A percentile compares a stretch with the other conserved stretches of the same genome.
Evolutionary conservation across 2,888 invertebrate species (phyloP).

Genomic region (Orgyia antiqua): DNA sequence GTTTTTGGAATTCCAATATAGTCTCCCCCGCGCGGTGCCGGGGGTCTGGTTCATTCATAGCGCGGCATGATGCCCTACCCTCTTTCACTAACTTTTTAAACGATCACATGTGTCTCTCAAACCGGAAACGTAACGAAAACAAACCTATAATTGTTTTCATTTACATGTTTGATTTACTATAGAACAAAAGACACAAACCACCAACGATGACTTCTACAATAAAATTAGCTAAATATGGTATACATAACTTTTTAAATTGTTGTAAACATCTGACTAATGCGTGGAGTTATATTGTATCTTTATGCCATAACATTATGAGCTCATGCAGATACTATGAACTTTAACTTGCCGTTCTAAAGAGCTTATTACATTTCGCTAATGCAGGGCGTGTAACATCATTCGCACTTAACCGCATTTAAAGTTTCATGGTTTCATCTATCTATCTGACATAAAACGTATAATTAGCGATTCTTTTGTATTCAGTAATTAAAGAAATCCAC

Average conservation of each 20-base stretch:
- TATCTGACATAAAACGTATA: too few relatives aligned
- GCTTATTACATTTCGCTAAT: too few relatives aligned
- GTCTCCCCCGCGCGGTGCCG: slow-evolving; percentile 18
- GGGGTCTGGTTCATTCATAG: slow-evolving; percentile 73
- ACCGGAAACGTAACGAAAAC: slow-evolving; percentile 62
- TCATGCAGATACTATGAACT: too few relatives aligned
- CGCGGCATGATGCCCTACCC: slow-evolving; percentile 52
- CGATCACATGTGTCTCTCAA: slow-evolving; percentile 47
- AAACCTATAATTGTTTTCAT: slow-evolving; percentile 56
- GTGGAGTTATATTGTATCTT: too few relatives aligned
- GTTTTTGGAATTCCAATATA: slow-evolving; percentile 69
- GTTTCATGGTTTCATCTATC: too few relatives aligned
- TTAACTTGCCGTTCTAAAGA: too few relatives aligned
- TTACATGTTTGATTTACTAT: slow-evolving; percentile 46
- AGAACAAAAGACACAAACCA: slow-evolving; percentile 37
- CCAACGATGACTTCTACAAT: slow-evolving; percentile 44
- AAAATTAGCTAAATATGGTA: slow-evolving; percentile 12
- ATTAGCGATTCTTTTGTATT: too few relatives aligned
- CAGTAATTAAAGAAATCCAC: too few relatives aligned
- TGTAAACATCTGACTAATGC: slow-evolving; percentile 21
- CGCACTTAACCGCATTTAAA: too few relatives aligned
- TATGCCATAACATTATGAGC: too few relatives aligned
- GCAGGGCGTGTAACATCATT: too few relatives aligned
- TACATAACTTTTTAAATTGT: slow-evolving; percentile 7
- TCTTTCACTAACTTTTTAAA: slow-evolving; percentile 32